phyloP scores from a whole-genome alignment of 2,888 invertebrate species.

The Dasypolia templi region DNA sequence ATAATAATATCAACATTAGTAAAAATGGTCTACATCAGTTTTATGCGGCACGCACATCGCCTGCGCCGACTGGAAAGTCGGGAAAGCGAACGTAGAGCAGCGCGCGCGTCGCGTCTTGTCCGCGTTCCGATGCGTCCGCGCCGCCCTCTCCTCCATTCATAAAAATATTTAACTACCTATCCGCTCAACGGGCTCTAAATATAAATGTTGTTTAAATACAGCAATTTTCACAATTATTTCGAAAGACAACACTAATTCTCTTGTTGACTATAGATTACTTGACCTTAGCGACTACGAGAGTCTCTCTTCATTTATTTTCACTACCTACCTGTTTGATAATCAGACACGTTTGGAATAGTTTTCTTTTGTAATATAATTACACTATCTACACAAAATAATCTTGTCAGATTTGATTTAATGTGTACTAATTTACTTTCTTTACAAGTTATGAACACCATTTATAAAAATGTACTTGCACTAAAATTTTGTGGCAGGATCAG shows the following conservation, averaged over 20 bases:
- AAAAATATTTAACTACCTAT: constrained; percentile 75
- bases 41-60: constrained; percentile 61
- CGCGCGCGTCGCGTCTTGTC: constrained; percentile 76
- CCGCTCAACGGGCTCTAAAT: constrained; percentile 53
- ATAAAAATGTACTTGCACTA: not conserved
- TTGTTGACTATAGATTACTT: constrained; percentile 42
- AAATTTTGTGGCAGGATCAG: not conserved
- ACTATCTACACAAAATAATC: not conserved
- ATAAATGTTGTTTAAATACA: constrained; percentile 52
- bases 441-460: no score
- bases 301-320: constrained; percentile 8
- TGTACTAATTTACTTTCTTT: not conserved
- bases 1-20: constrained; percentile 34
- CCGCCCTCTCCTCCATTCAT: constrained; percentile 78
- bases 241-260: constrained; percentile 7
- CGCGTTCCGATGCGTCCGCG: constrained; percentile 81
- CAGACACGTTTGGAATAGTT: not conserved
- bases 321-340: not conserved
- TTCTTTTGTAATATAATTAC: not conserved
- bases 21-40: constrained; percentile 69
- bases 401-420: not conserved
- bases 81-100: constrained; percentile 81
- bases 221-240: constrained; percentile 42
- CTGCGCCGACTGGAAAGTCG: constrained; percentile 81
- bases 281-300: not conserved